phyloP scores from a whole-genome alignment of 2,113 vertebrate species.

The Syrmaticus mikado region DNA sequence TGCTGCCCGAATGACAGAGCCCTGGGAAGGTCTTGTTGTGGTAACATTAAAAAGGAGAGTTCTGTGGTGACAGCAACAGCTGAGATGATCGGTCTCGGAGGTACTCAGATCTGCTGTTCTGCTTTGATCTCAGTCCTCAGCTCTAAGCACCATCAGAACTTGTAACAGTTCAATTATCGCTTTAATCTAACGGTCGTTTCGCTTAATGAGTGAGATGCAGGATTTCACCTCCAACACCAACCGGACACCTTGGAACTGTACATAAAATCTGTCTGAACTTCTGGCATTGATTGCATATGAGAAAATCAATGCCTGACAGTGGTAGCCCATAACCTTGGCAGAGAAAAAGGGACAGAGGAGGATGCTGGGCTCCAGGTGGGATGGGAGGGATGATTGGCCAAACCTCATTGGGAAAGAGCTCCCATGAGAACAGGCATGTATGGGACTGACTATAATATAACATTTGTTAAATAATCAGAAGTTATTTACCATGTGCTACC shows the following conservation, averaged over 20 bases:
- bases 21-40: accelerated
- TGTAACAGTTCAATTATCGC: background rate
- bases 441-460: background rate
- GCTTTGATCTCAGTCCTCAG: background rate
- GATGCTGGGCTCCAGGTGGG: background rate
- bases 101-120: background rate
- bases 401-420: background rate
- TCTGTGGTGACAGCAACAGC: background rate
- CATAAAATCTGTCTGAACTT: background rate
- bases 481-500: background rate
- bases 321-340: background rate
- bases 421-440: background rate
- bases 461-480: slow-evolving; percentile 20
- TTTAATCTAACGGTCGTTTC: background rate
- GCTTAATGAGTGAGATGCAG: background rate
- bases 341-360: slow-evolving; percentile 3
- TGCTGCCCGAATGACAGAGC: accelerated
- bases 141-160: background rate
- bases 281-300: background rate
- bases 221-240: background rate
- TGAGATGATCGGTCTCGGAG: background rate
- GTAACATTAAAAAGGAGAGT: background rate
- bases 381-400: background rate
- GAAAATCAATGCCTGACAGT: slow-evolving; percentile 40
- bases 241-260: slow-evolving; percentile 14